Evolutionary conservation across 2,888 invertebrate species (phyloP).

Genomic region (Gibbula magus): DNA sequence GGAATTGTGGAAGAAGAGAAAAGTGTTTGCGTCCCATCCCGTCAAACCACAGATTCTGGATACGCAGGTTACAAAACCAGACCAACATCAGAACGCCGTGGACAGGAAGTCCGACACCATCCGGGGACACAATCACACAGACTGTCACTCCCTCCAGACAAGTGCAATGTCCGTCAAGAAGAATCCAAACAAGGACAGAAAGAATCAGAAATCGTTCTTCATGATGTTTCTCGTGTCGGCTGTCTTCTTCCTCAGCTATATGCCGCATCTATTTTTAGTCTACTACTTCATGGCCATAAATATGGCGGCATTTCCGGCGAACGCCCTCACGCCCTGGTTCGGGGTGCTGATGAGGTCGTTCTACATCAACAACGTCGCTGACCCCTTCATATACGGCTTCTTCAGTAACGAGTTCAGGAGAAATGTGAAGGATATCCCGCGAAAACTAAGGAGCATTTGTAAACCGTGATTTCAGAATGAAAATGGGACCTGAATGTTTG

Average conservation of each 20-base stretch:
- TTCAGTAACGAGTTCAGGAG: constrained; percentile 22
- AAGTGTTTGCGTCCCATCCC: constrained; percentile 11
- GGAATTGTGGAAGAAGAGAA: background rate
- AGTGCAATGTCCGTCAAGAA: background rate
- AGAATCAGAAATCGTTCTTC: constrained; percentile 10
- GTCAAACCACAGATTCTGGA: background rate
- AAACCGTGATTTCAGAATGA: too few relatives aligned
- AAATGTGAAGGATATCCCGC: background rate
- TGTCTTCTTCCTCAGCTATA: constrained; percentile 29
- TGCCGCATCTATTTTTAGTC: constrained; percentile 25
- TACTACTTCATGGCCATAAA: constrained; percentile 27
- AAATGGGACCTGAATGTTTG: too few relatives aligned
- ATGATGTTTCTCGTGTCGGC: constrained; percentile 17
- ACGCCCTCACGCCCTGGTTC: constrained; percentile 15
- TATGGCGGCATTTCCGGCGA: constrained; percentile 17
- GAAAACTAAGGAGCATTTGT: background rate
- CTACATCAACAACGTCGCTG: constrained; percentile 27
- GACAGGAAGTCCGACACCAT: background rate
- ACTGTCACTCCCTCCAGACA: background rate
- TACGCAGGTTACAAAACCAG: background rate
- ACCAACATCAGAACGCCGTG: background rate
- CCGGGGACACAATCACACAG: background rate
- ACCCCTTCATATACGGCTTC: constrained; percentile 27
- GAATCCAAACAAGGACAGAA: background rate
- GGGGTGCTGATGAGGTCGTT: constrained; percentile 25